Evolutionary conservation across 2,888 invertebrate genomes (phyloP).

Genomic region (Caenorhabditis angaria): DNA sequence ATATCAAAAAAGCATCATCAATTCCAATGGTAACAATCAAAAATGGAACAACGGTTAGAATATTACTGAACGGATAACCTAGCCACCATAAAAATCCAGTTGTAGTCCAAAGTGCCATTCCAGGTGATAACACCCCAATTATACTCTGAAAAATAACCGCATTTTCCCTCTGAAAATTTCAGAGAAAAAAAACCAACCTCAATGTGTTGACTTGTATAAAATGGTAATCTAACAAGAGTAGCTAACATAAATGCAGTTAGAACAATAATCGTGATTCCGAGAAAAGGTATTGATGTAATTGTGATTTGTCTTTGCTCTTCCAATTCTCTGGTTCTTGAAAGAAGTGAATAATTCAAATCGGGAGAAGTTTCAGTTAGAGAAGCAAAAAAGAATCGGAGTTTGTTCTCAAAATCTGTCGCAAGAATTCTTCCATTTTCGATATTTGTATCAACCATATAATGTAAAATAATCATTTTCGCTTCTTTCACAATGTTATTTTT

Average conservation of each 20-base stretch:
- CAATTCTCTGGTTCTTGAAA: slow-evolving; percentile 63
- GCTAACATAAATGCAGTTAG: slow-evolving; percentile 65
- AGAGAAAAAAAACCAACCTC: slow-evolving; percentile 55
- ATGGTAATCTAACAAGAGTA: slow-evolving; percentile 61
- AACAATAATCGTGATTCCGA: slow-evolving; percentile 62
- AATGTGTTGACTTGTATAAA: slow-evolving; percentile 65
- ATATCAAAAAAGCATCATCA: slow-evolving; percentile 68
- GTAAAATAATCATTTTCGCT: slow-evolving; percentile 61
- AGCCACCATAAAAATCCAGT: slow-evolving; percentile 63
- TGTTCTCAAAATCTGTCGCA: slow-evolving; percentile 59
- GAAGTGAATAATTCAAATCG: slow-evolving; percentile 57
- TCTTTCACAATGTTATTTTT: slow-evolving; percentile 46
- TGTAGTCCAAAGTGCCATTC: slow-evolving; percentile 68
- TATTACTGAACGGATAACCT: slow-evolving; percentile 68
- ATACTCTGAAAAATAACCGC: slow-evolving; percentile 51
- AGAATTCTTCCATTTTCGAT: slow-evolving; percentile 51
- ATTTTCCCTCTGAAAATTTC: neutral
- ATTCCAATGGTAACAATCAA: slow-evolving; percentile 69
- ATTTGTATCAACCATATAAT: slow-evolving; percentile 67
- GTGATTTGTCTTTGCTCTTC: slow-evolving; percentile 67
- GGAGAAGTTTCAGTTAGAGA: slow-evolving; percentile 51
- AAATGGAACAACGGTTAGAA: slow-evolving; percentile 69
- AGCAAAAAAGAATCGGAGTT: slow-evolving; percentile 57
- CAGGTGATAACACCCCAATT: slow-evolving; percentile 66
- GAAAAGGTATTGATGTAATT: slow-evolving; percentile 63